Conservation (phyloP, 1,140 invertebrate genomes). For the Holotrichia oblita region DNA sequence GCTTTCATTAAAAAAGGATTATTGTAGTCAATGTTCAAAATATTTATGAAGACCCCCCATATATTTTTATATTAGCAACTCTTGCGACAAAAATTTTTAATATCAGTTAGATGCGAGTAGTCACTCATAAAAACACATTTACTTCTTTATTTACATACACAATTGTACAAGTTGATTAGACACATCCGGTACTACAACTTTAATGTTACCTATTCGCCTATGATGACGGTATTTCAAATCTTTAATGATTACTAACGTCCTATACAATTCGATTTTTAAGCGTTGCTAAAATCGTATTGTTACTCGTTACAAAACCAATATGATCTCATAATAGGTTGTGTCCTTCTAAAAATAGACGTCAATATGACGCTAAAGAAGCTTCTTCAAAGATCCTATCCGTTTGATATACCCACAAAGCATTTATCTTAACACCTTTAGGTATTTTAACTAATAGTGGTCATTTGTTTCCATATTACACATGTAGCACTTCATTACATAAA, state of each 20-base stretch:
- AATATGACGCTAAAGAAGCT: background rate
- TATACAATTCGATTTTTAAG: background rate
- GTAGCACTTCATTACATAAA: background rate
- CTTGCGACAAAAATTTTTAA: background rate
- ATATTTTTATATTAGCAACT: too few species aligned
- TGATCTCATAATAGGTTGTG: background rate
- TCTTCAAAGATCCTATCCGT: background rate
- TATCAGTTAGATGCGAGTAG: background rate
- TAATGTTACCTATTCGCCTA: background rate
- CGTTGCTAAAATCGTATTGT: background rate
- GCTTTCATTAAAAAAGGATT: background rate
- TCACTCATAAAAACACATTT: background rate
- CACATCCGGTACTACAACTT: background rate
- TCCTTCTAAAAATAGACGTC: background rate
- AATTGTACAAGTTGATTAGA: background rate
- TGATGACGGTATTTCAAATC: background rate
- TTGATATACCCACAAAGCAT: background rate
- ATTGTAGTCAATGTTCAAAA: background rate
- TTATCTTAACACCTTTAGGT: background rate
- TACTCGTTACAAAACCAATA: background rate
- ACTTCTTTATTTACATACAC: background rate
- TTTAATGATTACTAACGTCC: background rate
- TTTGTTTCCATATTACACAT: background rate
- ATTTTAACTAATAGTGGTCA: background rate
- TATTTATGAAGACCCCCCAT: background rate